Evolutionary conservation across 1,140 invertebrate species (phyloP).

Genomic region (Pinna nobilis): DNA sequence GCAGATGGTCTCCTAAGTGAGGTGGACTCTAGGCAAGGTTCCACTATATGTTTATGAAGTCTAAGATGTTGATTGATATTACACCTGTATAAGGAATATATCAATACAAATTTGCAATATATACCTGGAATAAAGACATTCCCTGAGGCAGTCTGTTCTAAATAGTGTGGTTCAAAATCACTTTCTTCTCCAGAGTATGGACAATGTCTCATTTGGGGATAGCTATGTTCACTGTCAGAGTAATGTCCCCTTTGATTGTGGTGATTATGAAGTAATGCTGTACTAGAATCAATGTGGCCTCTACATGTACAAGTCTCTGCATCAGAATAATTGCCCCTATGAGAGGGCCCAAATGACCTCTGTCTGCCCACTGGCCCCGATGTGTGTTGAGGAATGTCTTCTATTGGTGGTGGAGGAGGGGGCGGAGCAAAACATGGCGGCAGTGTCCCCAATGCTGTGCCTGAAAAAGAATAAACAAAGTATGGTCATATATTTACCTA

Average conservation of each 20-base stretch:
- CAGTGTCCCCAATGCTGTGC: constrained; percentile 45
- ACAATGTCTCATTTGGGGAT: constrained; percentile 38
- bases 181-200: constrained; percentile 78
- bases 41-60: too few relatives aligned
- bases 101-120: too few relatives aligned
- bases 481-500: neutral
- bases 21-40: too few relatives aligned
- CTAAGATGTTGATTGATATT: too few relatives aligned
- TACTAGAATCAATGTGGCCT: constrained; percentile 39
- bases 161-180: constrained; percentile 93
- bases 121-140: constrained; percentile 94
- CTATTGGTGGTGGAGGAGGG: constrained; percentile 69
- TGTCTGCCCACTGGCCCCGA: constrained; percentile 48
- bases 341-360: constrained; percentile 64
- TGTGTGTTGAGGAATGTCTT: constrained; percentile 70
- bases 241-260: constrained; percentile 32
- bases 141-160: constrained; percentile 91
- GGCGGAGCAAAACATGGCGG: constrained; percentile 64
- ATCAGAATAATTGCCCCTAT: constrained; percentile 67
- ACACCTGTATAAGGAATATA: too few relatives aligned
- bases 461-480: constrained; percentile 20
- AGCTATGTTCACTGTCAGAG: constrained; percentile 39
- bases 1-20: too few relatives aligned
- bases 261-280: constrained; percentile 25
- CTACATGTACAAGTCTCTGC: constrained; percentile 52